These are phyloP conservation scores for Megalops cyprinoides DNA, from an alignment of 2,797 vertebrate species.

Conservation along the genomic window DNA sequence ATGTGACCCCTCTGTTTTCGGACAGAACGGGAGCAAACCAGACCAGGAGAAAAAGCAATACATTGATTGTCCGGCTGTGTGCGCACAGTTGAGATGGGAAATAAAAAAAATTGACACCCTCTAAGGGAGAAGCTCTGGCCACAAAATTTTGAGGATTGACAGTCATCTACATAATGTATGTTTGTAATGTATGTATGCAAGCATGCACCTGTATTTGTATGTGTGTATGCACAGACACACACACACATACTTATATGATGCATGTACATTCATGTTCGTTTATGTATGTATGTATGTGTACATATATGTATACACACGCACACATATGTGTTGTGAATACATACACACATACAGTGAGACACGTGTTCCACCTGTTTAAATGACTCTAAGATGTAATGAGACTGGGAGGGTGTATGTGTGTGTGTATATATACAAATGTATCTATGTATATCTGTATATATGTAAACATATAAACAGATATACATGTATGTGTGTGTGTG, in stretches of 20 bases:
- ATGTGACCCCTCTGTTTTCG: not conserved
- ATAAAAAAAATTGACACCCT: not conserved
- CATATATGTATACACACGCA: constrained; percentile 45
- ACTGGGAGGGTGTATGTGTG: constrained; percentile 35
- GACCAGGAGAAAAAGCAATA: constrained; percentile 8
- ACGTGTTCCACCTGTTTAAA: constrained; percentile 18
- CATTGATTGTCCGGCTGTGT: not conserved
- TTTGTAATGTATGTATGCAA: constrained; percentile 41
- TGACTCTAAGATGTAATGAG: constrained; percentile 36
- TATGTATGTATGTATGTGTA: constrained; percentile 38
- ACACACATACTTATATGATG: not conserved
- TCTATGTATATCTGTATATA: constrained; percentile 33
- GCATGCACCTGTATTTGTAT: constrained; percentile 20
- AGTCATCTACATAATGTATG: constrained; percentile 48
- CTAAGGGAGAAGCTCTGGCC: not conserved
- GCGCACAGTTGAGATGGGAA: not conserved
- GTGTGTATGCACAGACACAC: constrained; percentile 19
- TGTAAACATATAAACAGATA: not conserved
- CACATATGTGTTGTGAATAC: constrained; percentile 16
- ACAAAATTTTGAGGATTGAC: constrained; percentile 60
- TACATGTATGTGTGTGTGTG: constrained; percentile 45
- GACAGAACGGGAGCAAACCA: not conserved
- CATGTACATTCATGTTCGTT: constrained; percentile 37
- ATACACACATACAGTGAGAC: not conserved
- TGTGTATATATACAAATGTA: constrained; percentile 52